Conservation (phyloP, 2,888 invertebrate genomes). For the Lissocephala sabroskyi region DNA sequence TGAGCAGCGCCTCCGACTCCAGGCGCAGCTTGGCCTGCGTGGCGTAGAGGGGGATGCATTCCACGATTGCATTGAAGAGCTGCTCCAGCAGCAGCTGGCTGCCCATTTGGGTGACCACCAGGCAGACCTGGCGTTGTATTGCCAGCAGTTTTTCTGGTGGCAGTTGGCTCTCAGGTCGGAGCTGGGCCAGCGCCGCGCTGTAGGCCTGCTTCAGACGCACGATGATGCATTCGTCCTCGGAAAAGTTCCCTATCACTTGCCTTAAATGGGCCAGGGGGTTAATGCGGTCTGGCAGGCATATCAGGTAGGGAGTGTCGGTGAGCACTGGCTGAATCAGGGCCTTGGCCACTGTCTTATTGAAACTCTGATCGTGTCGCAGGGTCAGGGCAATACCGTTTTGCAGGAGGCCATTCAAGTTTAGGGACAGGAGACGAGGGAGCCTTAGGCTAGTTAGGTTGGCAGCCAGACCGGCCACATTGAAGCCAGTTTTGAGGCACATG, state of each 20-base stretch:
- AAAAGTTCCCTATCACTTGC: neutral
- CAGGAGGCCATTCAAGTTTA: conserved; percentile 49
- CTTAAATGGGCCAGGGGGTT: conserved; percentile 5
- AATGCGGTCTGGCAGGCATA: conserved; percentile 23
- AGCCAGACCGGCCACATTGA: too few relatives aligned
- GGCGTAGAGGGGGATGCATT: conserved; percentile 39
- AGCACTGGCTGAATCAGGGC: conserved; percentile 27
- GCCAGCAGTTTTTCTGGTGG: conserved; percentile 16
- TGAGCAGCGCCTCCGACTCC: conserved; percentile 48
- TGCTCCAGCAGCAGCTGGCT: conserved; percentile 49
- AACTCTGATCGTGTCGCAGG: neutral
- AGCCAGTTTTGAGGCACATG: too few relatives aligned
- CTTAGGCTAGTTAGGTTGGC: too few relatives aligned
- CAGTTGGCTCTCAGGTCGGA: conserved; percentile 3
- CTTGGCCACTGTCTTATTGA: neutral
- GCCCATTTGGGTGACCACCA: conserved; percentile 53
- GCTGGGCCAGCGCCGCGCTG: conserved; percentile 18
- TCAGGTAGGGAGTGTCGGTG: conserved; percentile 38
- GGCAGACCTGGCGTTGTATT: conserved; percentile 22
- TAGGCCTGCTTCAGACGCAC: conserved; percentile 22
- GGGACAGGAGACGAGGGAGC: conserved; percentile 50
- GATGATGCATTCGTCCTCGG: conserved; percentile 18
- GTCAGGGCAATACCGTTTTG: conserved; percentile 31
- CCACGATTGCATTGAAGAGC: conserved; percentile 47
- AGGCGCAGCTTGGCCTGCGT: conserved; percentile 35